Base-by-base conservation (phyloP, 1,140 invertebrate genomes). In the Leptoteleia sp. region DNA sequence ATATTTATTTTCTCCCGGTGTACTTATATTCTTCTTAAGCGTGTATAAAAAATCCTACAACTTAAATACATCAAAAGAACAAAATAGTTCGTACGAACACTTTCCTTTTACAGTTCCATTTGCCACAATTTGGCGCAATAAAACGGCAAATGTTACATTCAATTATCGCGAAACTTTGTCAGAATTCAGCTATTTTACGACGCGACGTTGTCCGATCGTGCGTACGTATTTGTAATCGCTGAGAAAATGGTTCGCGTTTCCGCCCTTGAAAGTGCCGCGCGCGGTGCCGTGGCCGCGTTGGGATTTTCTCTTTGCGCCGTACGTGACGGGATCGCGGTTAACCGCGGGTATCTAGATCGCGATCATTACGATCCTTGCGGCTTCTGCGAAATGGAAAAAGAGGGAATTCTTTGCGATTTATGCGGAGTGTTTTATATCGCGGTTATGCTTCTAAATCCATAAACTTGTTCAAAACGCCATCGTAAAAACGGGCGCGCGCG, bases 301-400 rank as follows among this genome's bases (percentile, higher is more conserved):
- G n/a, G 13, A 68, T 77, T 76, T 77, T 72, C 70, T 76, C 62
- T 76, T 71, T 71, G 50, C 61, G 22, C 55, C 61, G 78, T 82
- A 80, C 78, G 75, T 77, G 79, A 76, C 72, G 72, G 59, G 75
- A 77, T 79, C 72, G 81, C 65, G 81, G 81, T 82, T 80, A 77
- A 82, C 81, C 81, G 65, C 79, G 81, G 72, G 54, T 79, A 81
- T 79, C 76, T 79, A 68, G 76, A 81, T 81, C 76, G 72, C 61
- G 76, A 82, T 81, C 76, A 76, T 82, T 82, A 82, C 76, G 64
- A 75, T 68, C 33, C 64, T 76, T 82, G 77, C 55, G 73, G 80
- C 73, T 80, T 82, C 77, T 76, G 64, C 70, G 80, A 82, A 80
- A 75, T 76, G 67, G 67, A 82, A 80, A 78, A 80, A 77, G 61